Evolutionary conservation across 2,888 invertebrate genomes (phyloP).

Genomic region (Oligia fasciuncula): DNA sequence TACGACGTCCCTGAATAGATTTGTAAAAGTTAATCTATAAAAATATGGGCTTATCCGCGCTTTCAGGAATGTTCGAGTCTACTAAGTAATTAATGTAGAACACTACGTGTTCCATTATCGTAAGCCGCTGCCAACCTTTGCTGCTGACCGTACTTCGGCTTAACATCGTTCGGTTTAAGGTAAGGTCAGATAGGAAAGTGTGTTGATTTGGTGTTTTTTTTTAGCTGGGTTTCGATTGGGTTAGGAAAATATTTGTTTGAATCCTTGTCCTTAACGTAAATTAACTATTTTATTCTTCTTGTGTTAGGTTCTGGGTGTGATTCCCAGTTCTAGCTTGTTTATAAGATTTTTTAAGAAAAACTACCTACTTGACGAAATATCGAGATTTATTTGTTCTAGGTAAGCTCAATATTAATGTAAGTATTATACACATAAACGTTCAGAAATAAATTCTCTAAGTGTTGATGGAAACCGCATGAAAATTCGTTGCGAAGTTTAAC

Average conservation of each 20-base stretch:
- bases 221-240: neutral
- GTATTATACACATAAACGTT: neutral
- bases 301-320: neutral
- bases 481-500: neutral
- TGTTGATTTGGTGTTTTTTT: conserved; percentile 13
- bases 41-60: conserved; percentile 33
- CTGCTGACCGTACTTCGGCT: conserved; percentile 32
- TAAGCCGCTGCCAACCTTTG: conserved; percentile 48
- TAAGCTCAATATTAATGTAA: neutral
- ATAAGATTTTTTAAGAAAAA: neutral
- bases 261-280: neutral
- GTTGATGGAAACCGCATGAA: neutral
- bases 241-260: neutral
- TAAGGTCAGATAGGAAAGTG: conserved; percentile 14
- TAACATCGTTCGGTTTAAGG: conserved; percentile 31
- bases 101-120: conserved; percentile 52
- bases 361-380: neutral
- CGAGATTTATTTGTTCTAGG: neutral
- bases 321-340: neutral
- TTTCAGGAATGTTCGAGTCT: conserved; percentile 34
- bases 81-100: conserved; percentile 58
- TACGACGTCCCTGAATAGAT: conserved; percentile 20
- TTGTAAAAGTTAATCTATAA: conserved; percentile 22
- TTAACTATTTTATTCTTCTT: neutral
- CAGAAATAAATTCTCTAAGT: neutral